Conservation (phyloP, 2,888 invertebrate genomes). For the Tetrapedia diversipes region DNA sequence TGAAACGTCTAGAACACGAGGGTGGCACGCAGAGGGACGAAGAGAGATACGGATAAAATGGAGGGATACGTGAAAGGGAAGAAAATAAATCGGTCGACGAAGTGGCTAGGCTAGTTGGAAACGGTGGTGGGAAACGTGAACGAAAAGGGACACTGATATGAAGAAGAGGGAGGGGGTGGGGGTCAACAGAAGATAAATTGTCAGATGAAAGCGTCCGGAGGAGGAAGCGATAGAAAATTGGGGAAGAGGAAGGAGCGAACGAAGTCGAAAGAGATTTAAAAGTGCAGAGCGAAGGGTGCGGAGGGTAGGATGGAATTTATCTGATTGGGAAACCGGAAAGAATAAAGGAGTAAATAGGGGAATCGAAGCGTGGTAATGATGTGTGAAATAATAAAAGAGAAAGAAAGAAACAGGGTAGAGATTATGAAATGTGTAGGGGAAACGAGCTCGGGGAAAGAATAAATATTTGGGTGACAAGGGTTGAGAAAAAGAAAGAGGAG, state of each 20-base stretch:
- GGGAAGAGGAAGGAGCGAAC: slow-evolving; percentile 9
- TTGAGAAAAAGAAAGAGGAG: no score
- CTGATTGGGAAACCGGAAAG: slow-evolving; percentile 1
- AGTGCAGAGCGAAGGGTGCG: slow-evolving; percentile 34
- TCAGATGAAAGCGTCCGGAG: slow-evolving; percentile 33
- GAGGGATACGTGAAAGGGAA: not conserved
- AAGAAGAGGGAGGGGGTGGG: not conserved
- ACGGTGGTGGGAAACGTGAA: slow-evolving; percentile 15
- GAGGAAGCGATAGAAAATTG: slow-evolving; percentile 33
- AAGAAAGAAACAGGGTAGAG: no score
- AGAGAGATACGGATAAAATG: no score
- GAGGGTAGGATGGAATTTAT: slow-evolving; percentile 26
- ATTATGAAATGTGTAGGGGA: no score
- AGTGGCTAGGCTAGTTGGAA: slow-evolving; percentile 25
- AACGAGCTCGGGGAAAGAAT: no score
- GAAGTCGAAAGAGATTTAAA: slow-evolving; percentile 43
- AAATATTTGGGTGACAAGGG: no score
- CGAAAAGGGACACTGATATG: slow-evolving; percentile 2
- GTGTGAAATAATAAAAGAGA: no score
- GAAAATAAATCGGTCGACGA: slow-evolving; percentile 42
- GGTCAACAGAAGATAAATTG: slow-evolving; percentile 36
- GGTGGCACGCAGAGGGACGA: not conserved
- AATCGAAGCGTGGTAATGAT: no score
- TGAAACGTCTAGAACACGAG: not conserved
- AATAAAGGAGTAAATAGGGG: slow-evolving; percentile 15